Conservation (phyloP, 2,113 vertebrate species). For the Trogon melanurus region DNA sequence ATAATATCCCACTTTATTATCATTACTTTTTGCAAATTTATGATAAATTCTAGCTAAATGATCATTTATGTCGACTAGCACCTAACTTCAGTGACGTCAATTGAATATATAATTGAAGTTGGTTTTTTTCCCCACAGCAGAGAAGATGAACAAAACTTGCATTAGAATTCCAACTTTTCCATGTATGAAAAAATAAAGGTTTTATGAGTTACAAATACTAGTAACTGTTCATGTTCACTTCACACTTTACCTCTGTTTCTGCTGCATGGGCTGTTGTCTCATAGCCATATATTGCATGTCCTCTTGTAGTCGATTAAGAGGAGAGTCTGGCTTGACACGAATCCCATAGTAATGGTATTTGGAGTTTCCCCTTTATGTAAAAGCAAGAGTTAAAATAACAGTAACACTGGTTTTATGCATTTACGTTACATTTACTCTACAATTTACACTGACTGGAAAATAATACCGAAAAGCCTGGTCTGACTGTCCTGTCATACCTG, state of each 20-base stretch:
- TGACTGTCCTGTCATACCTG: neutral
- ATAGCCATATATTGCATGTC: conserved; percentile 89
- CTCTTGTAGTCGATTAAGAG: conserved; percentile 85
- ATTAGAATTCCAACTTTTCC: neutral
- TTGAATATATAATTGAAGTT: neutral
- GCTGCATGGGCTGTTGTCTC: conserved; percentile 87
- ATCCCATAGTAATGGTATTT: conserved; percentile 88
- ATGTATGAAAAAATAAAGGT: neutral
- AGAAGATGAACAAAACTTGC: neutral
- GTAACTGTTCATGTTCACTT: neutral
- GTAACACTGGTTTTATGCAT: neutral
- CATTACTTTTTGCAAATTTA: neutral
- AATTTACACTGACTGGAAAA: neutral
- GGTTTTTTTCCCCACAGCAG: neutral
- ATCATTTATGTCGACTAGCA: neutral
- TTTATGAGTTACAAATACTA: neutral
- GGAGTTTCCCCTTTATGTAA: conserved; percentile 81
- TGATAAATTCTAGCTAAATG: neutral
- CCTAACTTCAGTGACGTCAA: neutral
- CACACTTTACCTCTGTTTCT: conserved; percentile 82
- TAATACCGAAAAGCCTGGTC: neutral
- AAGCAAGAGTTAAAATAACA: conserved; percentile 41
- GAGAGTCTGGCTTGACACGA: conserved; percentile 87
- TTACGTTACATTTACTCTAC: neutral
- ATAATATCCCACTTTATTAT: neutral